Base-by-base conservation (phyloP, 2,113 vertebrate genomes). In the Ochotona princeps region DNA sequence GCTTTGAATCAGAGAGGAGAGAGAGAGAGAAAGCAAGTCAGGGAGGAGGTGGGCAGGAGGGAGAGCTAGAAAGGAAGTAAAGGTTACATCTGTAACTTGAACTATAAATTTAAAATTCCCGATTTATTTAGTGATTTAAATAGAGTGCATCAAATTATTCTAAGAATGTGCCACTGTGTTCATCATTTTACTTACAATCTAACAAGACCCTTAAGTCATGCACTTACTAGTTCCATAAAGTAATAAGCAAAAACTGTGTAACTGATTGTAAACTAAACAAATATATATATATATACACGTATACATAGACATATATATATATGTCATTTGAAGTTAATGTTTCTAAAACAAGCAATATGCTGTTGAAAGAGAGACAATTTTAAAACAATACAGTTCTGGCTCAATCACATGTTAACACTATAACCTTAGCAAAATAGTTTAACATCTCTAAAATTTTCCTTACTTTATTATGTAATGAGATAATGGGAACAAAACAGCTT, bases 401-500 rank as follows among this genome's bases (percentile, higher is more conserved):
- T 94, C 51, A 70, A 32, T 82, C 21, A 20, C 54, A 51, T 67
- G 80, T 81, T 90, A 89, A 89, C 69, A 91, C 5, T 57, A 28
- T 61, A 28, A 79, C 82, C 30, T 88, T 90, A 65, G 57, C 9
- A 90, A 95, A 87, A 82, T 60, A 84, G 65, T 54, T 92, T 63
- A 91, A 84, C 61, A 84, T 83, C 63, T 74, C 51, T 54, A 28
- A 85, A 35, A 51, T n/a, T 75, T 73, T 91, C 30, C 10, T 92
- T 47, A 75, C 61, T 63, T 92, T 74, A 90, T 38, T 69, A 89
- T 89, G 30, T 95, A 87, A 89, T 89, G n/a, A 93, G 83, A 32
- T 51, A 61, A 65, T 20, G 38, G 66, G 35, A 94, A 63, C 61
- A 25, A 82, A 86, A 88, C 35, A 90, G 14, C 11, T 83, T 73